Conservation (phyloP, 2,797 vertebrate genomes). For the Hoplostethus atlanticus region DNA sequence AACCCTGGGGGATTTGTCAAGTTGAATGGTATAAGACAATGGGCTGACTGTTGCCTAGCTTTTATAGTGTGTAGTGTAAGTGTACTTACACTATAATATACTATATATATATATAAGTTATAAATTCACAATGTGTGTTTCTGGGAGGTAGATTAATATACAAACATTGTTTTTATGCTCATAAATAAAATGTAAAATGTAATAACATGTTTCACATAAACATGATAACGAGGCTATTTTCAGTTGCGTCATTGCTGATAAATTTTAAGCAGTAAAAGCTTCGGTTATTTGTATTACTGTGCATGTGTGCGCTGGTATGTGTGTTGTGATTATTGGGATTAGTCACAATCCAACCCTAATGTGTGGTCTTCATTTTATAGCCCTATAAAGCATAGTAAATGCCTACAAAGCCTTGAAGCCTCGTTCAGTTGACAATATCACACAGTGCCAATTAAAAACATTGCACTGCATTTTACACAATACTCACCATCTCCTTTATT, state of each 20-base stretch:
- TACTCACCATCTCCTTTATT: conserved; percentile 6
- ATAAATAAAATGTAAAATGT: too few relatives aligned
- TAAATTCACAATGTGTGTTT: not conserved
- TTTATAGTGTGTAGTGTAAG: not conserved
- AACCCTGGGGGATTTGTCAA: conserved; percentile 1
- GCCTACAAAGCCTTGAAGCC: conserved; percentile 33
- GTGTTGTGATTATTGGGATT: conserved; percentile 30
- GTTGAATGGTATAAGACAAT: not conserved
- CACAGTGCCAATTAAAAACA: conserved; percentile 5
- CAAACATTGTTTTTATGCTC: not conserved
- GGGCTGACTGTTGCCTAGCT: not conserved
- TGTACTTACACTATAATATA: too few relatives aligned
- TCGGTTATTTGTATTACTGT: conserved; percentile 22
- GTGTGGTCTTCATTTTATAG: conserved; percentile 53
- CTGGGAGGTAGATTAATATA: not conserved
- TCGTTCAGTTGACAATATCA: conserved; percentile 14
- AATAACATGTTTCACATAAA: not conserved
- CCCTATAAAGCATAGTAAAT: conserved; percentile 52
- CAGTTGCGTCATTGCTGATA: conserved; percentile 19
- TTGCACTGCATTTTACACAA: not conserved
- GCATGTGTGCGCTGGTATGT: not conserved
- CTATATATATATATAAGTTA: not conserved
- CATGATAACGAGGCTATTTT: conserved; percentile 12
- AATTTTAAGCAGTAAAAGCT: conserved; percentile 14
- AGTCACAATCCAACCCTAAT: conserved; percentile 46